Percentiles rank a stretch among this genome's conserved stretches.
Conservation (phyloP, 2,888 invertebrate genomes). For the Aproaerema taeniolella region DNA sequence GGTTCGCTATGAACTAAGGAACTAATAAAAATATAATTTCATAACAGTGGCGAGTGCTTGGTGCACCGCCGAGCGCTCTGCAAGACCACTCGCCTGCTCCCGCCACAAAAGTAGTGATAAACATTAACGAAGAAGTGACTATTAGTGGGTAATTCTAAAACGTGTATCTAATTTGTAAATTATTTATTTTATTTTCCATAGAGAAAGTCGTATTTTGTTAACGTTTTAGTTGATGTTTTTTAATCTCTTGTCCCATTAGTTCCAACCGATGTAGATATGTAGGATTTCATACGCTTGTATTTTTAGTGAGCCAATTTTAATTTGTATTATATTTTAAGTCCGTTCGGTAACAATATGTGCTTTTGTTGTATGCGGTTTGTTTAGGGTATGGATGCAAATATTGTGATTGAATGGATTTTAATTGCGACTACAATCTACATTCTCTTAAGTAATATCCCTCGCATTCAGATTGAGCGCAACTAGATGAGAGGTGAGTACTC, state of each 20-base stretch:
- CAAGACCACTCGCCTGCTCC: conserved; percentile 42
- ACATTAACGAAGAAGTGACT: conserved; percentile 60
- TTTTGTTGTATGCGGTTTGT: conserved; percentile 48
- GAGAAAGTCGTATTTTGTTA: conserved; percentile 77
- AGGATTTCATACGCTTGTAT: conserved; percentile 76
- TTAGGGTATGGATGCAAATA: conserved; percentile 51
- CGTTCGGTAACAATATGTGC: conserved; percentile 55
- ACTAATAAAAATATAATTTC: too few species aligned
- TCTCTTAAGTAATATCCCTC: conserved; percentile 50
- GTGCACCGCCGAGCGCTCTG: conserved; percentile 14
- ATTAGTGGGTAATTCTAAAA: conserved; percentile 52
- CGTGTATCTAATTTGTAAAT: conserved; percentile 76
- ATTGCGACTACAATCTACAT: conserved; percentile 48
- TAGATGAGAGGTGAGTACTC: background rate
- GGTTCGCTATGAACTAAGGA: conserved; percentile 24
- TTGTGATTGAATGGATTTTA: conserved; percentile 56
- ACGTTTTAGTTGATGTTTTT: conserved; percentile 76
- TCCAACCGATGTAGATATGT: conserved; percentile 71
- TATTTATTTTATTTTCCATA: conserved; percentile 74
- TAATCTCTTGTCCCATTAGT: conserved; percentile 66
- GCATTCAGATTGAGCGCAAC: conserved; percentile 38
- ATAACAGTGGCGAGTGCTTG: too few species aligned
- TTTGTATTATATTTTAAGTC: conserved; percentile 66
- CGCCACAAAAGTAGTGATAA: conserved; percentile 59
- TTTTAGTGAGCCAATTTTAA: conserved; percentile 67